Evolutionary conservation across 2,797 vertebrate species (phyloP), one percentile per base, ranked within the genome.

Genomic region (Arctocebus calabarensis): DNA sequence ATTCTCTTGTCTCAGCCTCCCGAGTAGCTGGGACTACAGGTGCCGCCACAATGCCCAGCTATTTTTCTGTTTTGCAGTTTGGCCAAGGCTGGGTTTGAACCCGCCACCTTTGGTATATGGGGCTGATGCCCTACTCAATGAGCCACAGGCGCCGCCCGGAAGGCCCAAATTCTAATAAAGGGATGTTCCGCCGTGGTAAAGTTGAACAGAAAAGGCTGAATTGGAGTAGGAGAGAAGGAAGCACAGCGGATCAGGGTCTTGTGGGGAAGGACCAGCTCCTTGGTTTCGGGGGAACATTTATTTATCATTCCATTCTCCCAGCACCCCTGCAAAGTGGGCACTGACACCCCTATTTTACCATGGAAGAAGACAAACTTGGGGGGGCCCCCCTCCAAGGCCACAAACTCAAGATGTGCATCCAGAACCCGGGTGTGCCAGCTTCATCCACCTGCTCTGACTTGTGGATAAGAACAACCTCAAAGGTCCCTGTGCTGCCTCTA

Each of bases 161-260:
- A 74, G 57, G 82, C 32, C 19, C 29, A 10, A 78, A 9, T n/a
- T 86, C 83, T 90, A 90, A 40, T n/a, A 2, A 27, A 79, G 32
- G 48, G 27, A 22, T 23, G 22, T 70, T 32, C 73, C 45, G 13
- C 34, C 10, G 25, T 29, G 37, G 22, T 17, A 2, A 45, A 23
- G 62, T 52, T 52, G 48, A 52, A 22, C 2, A 2, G 0, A 82
- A 59, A 71, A 12, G 16, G 29, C 73, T 2, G 27, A 12, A 9
- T 4, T 0, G 2, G 73, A 66, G 16, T 2, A 34, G 43, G 17
- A 74, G 5, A 61, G 43, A 61, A 27, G 74, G n/a, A 27, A 68
- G 11, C 40, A 5, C 1, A 0, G 17, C 0, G 0, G 1, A 6
- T 2, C 1, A 0, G 0, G 6, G 3, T 48, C 11, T 13, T 0